Conservation (phyloP, 2,797 vertebrate genomes). For the Meda fulgida region DNA sequence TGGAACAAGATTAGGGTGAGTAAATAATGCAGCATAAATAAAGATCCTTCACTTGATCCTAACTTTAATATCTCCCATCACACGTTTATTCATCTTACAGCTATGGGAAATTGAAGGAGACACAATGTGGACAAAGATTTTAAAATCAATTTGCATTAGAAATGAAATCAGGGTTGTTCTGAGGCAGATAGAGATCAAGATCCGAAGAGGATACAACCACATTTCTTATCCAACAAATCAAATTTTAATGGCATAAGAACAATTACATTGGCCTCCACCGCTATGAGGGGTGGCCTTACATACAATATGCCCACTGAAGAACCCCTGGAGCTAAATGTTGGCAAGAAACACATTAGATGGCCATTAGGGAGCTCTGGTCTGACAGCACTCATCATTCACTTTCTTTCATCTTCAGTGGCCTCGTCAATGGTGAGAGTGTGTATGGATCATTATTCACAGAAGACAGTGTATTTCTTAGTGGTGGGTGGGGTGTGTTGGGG, state of each 20-base stretch:
- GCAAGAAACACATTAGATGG: constrained; percentile 66
- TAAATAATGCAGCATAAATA: constrained; percentile 6
- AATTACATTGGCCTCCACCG: constrained; percentile 62
- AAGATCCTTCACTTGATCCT: background rate
- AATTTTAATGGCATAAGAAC: constrained; percentile 70
- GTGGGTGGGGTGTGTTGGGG: constrained; percentile 9
- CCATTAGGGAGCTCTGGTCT: constrained; percentile 62
- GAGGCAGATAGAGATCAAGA: constrained; percentile 51
- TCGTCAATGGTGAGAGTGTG: constrained; percentile 27
- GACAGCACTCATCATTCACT: constrained; percentile 62
- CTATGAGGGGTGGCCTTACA: constrained; percentile 63
- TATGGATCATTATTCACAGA: constrained; percentile 53
- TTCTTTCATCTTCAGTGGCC: constrained; percentile 42
- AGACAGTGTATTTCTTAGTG: constrained; percentile 10
- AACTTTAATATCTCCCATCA: constrained; percentile 6
- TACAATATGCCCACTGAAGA: constrained; percentile 63
- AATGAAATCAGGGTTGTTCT: constrained; percentile 64
- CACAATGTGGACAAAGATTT: constrained; percentile 61
- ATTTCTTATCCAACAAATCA: constrained; percentile 70
- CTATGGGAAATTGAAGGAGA: constrained; percentile 23
- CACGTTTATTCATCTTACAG: background rate
- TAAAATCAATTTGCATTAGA: constrained; percentile 70
- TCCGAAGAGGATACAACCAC: constrained; percentile 61
- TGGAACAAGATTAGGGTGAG: background rate
- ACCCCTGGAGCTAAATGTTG: constrained; percentile 64